Evolutionary conservation across 2,113 vertebrate species (phyloP), one percentile per base, ranked within the genome.

Genomic region (Hemichromis elongatus): DNA sequence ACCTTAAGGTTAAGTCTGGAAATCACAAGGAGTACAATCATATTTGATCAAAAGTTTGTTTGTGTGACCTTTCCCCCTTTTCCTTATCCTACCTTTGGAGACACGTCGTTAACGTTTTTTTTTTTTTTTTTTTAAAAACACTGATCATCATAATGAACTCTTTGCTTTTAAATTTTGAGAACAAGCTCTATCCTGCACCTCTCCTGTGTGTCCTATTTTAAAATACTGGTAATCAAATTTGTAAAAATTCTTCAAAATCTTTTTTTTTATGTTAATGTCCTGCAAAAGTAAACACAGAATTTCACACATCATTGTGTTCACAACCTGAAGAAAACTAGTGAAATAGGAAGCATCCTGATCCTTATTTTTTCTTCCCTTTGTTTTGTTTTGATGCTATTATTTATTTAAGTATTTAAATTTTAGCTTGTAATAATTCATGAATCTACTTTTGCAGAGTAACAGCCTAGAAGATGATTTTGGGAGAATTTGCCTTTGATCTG

Each of bases 391-490:
- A 37, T 63, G 33, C 40, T 47, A 3, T 68, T 2, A 42, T n/a
- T n/a, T n/a, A n/a, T n/a, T n/a, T n/a, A n/a, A n/a, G n/a, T 42
- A 68, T 42, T 68, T 0, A 19, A 19, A 40, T 24, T 56, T 16
- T 18, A 56, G 35, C 0, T 42, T 26, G 40, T 59, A 37, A 1
- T 8, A 33, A 28, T 30, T 1, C 33, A 73, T 54, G 3, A 8
- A 30, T 82, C 21, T 59, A 81, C 81, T 82, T 80, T 84, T 87
- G 80, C 80, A 86, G 80, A 87, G 80, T 77, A 88, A 55, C 9
- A 80, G 13, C 26, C 13, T 70, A 42, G 66, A 66, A 18, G 13
- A 6, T n/a, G 54, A 73, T 83, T 84, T 84, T 54, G 4, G 53
- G 59, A 13, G 55, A 56, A 11, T 88, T 47, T 56, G 18, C 19